Evolutionary conservation across 2,797 vertebrate genomes (phyloP).

Genomic region (Melanotaenia parkinsoni): DNA sequence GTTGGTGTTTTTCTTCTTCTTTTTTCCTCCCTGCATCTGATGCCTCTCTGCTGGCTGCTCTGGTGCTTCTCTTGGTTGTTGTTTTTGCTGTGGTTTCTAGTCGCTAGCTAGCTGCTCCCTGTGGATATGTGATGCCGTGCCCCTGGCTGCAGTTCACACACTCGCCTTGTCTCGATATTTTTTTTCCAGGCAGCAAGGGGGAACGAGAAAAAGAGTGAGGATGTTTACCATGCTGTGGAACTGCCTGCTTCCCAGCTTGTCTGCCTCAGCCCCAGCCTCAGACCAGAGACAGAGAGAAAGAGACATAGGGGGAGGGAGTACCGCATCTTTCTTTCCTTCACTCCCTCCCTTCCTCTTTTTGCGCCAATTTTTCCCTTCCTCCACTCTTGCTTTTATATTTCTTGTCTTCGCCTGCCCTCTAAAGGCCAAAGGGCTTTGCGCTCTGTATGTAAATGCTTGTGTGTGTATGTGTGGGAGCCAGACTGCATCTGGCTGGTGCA

Average conservation of each 20-base stretch:
- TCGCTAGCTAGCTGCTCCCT: conserved; percentile 73
- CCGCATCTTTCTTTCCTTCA: conserved; percentile 72
- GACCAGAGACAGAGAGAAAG: conserved; percentile 64
- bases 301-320: conserved; percentile 65
- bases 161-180: conserved; percentile 62
- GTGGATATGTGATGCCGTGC: conserved; percentile 72
- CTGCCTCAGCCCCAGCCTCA: conserved; percentile 74
- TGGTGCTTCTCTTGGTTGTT: conserved; percentile 63
- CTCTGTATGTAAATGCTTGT: conserved; percentile 50
- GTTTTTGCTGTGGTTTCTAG: conserved; percentile 70
- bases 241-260: conserved; percentile 78
- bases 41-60: conserved; percentile 58
- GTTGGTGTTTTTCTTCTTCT: conserved; percentile 19
- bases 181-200: conserved; percentile 41
- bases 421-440: conserved; percentile 89
- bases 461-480: conserved; percentile 35
- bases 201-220: conserved; percentile 36
- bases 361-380: conserved; percentile 80
- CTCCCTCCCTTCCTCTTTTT: conserved; percentile 62
- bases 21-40: conserved; percentile 34
- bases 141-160: conserved; percentile 81
- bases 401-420: conserved; percentile 99
- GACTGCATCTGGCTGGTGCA: conserved; percentile 69
- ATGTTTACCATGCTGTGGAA: conserved; percentile 78
- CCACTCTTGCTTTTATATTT: conserved; percentile 86